Evolutionary conservation across 1,140 invertebrate species (phyloP), one percentile per base, ranked within the genome.

Genomic region (Artemia franciscana): DNA sequence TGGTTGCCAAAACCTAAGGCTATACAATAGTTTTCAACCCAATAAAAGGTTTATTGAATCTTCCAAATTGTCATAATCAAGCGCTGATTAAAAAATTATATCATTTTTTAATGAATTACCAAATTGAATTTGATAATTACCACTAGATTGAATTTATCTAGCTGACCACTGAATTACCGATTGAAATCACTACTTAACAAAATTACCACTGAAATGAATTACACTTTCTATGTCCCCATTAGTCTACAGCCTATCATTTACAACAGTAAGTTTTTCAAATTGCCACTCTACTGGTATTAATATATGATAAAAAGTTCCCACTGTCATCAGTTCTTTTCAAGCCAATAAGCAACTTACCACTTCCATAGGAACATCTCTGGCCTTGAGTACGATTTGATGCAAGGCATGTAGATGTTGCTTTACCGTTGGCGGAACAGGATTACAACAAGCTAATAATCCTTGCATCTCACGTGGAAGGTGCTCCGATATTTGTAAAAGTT

Each of bases 401-500:
- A 95, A 69, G 51, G 80, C 77, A 59, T 83, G 74, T 12, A 90
- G 71, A 71, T 90, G 81, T 65, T 85, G 80, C 60, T 83, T 75
- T 0, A 94, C 84, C 25, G 95, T 75, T 0, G 88, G 84, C 15
- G 93, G 92, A 64, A 94, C 84, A 0, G 92, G 91, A 71, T 87
- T 89, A 72, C 93, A 98, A 68, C 89, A 92, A 0, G 91, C 90
- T 24, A 91, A 70, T 62, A 98, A 85, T 4, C 92, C 92, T 71
- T 94, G 88, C 76, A 88, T 82, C 75, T 98, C 93, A 57, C 88
- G 78, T 0, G 95, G 95, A 57, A 98, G 71, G n/a, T 80, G 79
- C 70, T 95, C 87, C 4, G 87, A 82, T 60, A 98, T 89, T 67
- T 90, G 81, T 24, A 97, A 70, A 71, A 98, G 68, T 90, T 95